phyloP scores from a whole-genome alignment of 2,113 vertebrate species.

The Orcinus orca region DNA sequence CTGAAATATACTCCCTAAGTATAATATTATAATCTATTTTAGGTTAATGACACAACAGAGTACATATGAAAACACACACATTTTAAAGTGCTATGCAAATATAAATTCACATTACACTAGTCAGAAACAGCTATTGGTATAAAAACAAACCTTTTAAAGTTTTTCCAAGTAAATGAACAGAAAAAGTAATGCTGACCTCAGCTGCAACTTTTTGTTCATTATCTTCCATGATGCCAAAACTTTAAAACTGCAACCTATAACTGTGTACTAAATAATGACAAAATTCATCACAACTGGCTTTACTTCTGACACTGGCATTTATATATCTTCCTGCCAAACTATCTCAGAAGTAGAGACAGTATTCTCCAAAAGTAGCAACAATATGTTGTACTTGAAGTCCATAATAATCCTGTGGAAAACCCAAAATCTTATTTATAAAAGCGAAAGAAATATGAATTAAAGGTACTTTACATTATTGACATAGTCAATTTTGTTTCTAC shows the following conservation, averaged over 20 bases:
- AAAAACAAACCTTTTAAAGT: background rate
- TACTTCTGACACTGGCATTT: background rate
- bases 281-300: background rate
- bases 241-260: background rate
- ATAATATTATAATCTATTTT: background rate
- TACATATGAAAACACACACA: background rate
- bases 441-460: background rate
- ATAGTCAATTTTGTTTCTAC: background rate
- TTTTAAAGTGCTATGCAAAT: background rate
- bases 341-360: background rate
- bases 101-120: background rate
- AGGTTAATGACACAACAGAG: background rate
- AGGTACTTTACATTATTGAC: background rate
- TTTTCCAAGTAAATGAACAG: slow-evolving; percentile 41
- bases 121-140: background rate
- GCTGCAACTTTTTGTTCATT: slow-evolving; percentile 19
- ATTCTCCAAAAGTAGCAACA: background rate
- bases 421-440: slow-evolving; percentile 4
- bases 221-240: slow-evolving; percentile 9
- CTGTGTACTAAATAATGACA: background rate
- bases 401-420: background rate
- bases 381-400: background rate
- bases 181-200: slow-evolving; percentile 47
- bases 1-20: background rate
- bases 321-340: background rate